Conservation (phyloP, 2,888 invertebrate species). For the Amphimallon solstitiale region DNA sequence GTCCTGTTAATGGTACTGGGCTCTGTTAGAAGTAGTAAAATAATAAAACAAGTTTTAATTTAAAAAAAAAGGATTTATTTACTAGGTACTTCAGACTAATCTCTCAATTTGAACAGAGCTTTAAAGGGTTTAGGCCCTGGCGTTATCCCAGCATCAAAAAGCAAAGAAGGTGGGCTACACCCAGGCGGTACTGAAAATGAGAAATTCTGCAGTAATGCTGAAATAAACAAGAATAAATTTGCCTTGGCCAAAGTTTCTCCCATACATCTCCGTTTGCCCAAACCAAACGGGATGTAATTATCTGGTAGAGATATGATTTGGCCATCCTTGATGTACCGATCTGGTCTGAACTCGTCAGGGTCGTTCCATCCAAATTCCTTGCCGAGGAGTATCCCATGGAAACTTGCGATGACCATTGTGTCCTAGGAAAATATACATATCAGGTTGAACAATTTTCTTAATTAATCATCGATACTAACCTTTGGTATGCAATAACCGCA, state of each 20-base stretch:
- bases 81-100: no score
- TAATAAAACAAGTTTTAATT: no score
- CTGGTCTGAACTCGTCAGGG: constrained; percentile 78
- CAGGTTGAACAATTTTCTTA: no score
- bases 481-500: constrained; percentile 81
- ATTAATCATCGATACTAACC: no score
- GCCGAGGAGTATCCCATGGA: constrained; percentile 77
- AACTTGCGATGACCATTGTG: constrained; percentile 82
- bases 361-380: constrained; percentile 72
- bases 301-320: constrained; percentile 70
- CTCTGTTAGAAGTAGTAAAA: no score
- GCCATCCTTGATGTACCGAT: constrained; percentile 76
- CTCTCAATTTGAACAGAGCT: constrained; percentile 67
- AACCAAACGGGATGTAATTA: constrained; percentile 80
- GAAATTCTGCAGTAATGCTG: constrained; percentile 79
- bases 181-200: constrained; percentile 74
- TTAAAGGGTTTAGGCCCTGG: constrained; percentile 79
- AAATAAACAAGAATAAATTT: constrained; percentile 80
- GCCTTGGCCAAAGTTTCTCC: constrained; percentile 82
- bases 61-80: no score
- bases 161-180: constrained; percentile 69
- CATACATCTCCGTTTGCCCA: constrained; percentile 83
- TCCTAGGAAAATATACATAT: no score
- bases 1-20: no score
- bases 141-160: constrained; percentile 78